Conservation (phyloP, 2,797 vertebrate species). For the Darevskia mixta region DNA sequence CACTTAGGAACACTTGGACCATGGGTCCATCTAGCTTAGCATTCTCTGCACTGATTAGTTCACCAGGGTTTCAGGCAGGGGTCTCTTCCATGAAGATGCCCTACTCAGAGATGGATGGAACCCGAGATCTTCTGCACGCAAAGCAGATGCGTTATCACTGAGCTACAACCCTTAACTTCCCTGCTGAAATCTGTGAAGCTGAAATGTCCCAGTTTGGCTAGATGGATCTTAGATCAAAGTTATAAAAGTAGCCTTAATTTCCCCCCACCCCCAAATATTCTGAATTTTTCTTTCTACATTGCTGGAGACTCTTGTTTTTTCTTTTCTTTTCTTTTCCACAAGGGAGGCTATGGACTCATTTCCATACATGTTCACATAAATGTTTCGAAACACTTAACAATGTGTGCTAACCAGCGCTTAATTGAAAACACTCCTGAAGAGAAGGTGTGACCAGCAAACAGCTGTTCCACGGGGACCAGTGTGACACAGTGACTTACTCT, state of each 20-base stretch:
- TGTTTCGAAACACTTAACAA: slow-evolving; percentile 60
- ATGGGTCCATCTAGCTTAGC: too few species aligned
- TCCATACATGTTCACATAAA: slow-evolving; percentile 47
- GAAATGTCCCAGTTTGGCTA: not conserved
- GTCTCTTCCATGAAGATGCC: too few species aligned
- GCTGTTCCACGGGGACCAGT: slow-evolving; percentile 72
- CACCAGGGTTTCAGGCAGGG: too few species aligned
- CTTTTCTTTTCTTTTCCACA: not conserved
- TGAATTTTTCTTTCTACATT: slow-evolving; percentile 7
- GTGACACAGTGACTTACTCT: slow-evolving; percentile 75
- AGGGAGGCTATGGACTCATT: not conserved
- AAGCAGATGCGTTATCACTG: too few species aligned
- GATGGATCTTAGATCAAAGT: not conserved
- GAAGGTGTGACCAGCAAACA: slow-evolving; percentile 67
- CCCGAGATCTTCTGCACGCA: too few species aligned
- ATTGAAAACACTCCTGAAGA: slow-evolving; percentile 77
- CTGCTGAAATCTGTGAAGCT: not conserved
- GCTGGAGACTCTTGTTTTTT: slow-evolving; percentile 21
- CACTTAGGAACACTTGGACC: too few species aligned
- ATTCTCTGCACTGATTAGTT: too few species aligned
- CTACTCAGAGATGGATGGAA: too few species aligned
- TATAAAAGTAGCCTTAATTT: slow-evolving; percentile 13
- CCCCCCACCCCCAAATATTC: slow-evolving; percentile 42
- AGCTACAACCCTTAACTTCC: not conserved
- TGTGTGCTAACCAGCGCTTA: slow-evolving; percentile 72